Evolutionary conservation across 2,888 invertebrate species (phyloP).

Genomic region (Selenia dentaria): DNA sequence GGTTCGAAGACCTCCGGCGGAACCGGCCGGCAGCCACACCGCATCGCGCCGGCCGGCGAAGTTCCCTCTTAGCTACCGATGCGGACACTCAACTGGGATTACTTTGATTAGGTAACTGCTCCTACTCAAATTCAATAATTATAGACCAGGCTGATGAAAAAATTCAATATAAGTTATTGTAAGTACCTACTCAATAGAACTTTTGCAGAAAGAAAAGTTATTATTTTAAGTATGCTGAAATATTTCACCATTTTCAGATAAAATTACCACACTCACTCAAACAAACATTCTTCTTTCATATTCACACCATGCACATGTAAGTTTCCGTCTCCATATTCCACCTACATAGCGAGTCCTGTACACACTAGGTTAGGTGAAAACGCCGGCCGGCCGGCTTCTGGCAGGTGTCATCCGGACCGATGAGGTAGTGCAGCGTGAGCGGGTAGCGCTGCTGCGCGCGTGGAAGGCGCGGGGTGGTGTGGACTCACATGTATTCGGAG

Average conservation of each 20-base stretch:
- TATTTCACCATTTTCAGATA: too few species aligned
- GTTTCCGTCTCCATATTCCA: conserved; percentile 24
- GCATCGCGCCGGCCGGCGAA: conserved; percentile 2
- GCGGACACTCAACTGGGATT: conserved; percentile 36
- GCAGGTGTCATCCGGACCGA: conserved; percentile 22
- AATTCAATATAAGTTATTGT: too few species aligned
- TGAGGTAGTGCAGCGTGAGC: background rate
- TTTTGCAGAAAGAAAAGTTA: too few species aligned
- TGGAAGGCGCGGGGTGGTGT: conserved; percentile 30
- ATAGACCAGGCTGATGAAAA: too few species aligned
- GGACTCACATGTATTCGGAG: conserved; percentile 74
- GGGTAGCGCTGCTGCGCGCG: background rate
- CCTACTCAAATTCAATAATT: too few species aligned
- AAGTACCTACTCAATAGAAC: too few species aligned
- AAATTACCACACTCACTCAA: conserved; percentile 13
- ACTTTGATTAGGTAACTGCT: conserved; percentile 69
- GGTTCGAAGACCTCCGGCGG: conserved; percentile 68
- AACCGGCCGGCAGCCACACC: conserved; percentile 25
- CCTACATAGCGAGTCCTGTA: conserved; percentile 32
- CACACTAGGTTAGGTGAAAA: conserved; percentile 58
- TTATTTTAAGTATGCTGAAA: too few species aligned
- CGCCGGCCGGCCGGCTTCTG: conserved; percentile 67
- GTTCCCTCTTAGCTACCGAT: background rate
- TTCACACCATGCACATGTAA: conserved; percentile 16
- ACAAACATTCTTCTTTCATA: conserved; percentile 20